Base-by-base conservation (phyloP, 2,113 vertebrate species). In the Colistium nudipinnis region DNA sequence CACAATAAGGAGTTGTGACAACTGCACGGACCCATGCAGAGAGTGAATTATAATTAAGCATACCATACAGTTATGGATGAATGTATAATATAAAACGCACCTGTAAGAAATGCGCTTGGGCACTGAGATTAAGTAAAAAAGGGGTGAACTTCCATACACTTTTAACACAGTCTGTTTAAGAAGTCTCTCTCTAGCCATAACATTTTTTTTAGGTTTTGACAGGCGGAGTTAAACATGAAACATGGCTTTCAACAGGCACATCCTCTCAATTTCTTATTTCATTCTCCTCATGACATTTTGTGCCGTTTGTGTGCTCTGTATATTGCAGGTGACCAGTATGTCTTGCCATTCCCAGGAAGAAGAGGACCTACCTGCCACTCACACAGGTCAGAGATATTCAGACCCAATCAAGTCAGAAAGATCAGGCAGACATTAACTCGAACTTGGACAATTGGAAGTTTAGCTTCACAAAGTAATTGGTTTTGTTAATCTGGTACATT, bases 351-450 rank as follows among this genome's bases (percentile, higher is more conserved):
- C n/a, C 43, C 79, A 62, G 30, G 84, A 87, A 1, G 86, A 83
- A 31, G 79, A 87, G 7, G 88, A 88, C 0, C 31, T 87, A 19
- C 83, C 86, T 31, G 70, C 66, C 61, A 87, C 63, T 56, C 59
- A 83, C 64, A 90, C 88, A 78, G 88, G 88, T 90, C 66, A 79
- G 80, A 35, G 2, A 22, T 9, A 59, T n/a, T n/a, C n/a, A n/a
- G n/a, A n/a, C n/a, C n/a, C n/a, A 6, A 11, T 14, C 20, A 2
- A 24, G 1, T n/a, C 30, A 38, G 24, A 39, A 6, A 44, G 24
- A 62, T 22, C 6, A 6, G 38, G 11, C 2, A 19, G 12, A 53
- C n/a, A 30, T 19, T 1, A 19, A 38, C n/a, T n/a, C n/a, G n/a
- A n/a, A n/a, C n/a, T 7, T 19, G 33, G 4, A n/a, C 7, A 28